Evolutionary conservation across 2,797 vertebrate species (phyloP).

Genomic region (Gastrophryne carolinensis): DNA sequence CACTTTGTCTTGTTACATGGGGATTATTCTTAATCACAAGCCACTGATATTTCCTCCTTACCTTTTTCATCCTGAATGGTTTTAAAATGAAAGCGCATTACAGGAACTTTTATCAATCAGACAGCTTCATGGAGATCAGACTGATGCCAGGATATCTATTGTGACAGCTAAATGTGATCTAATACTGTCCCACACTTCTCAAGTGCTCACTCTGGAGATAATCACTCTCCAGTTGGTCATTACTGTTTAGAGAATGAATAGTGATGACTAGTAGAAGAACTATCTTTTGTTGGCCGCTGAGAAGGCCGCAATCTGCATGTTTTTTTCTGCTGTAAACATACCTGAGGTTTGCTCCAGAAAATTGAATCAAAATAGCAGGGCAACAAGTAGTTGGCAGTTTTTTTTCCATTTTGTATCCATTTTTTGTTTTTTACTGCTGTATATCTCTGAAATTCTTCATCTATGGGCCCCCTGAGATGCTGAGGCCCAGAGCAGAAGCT

Average conservation of each 20-base stretch:
- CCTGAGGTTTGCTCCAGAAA: no score
- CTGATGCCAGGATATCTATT: neutral
- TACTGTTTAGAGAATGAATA: neutral
- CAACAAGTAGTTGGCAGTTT: no score
- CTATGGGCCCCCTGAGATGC: no score
- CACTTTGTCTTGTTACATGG: neutral
- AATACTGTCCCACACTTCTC: neutral
- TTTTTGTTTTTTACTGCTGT: no score
- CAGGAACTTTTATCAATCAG: constrained; percentile 14
- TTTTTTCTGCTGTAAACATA: no score
- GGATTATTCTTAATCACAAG: neutral
- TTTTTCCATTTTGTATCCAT: no score
- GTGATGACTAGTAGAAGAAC: neutral
- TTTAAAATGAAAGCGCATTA: neutral
- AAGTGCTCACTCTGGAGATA: neutral
- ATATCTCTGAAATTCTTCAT: no score
- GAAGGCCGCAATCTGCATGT: neutral
- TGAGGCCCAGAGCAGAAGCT: no score
- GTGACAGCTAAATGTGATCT: constrained; percentile 13
- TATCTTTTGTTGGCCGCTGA: neutral
- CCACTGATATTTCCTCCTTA: neutral
- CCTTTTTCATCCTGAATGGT: neutral
- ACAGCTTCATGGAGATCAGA: constrained; percentile 6
- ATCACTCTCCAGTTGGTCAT: neutral
- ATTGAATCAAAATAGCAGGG: no score